Base-by-base conservation (phyloP, 2,113 vertebrate genomes). In the Ictidomys tridecemlineatus region DNA sequence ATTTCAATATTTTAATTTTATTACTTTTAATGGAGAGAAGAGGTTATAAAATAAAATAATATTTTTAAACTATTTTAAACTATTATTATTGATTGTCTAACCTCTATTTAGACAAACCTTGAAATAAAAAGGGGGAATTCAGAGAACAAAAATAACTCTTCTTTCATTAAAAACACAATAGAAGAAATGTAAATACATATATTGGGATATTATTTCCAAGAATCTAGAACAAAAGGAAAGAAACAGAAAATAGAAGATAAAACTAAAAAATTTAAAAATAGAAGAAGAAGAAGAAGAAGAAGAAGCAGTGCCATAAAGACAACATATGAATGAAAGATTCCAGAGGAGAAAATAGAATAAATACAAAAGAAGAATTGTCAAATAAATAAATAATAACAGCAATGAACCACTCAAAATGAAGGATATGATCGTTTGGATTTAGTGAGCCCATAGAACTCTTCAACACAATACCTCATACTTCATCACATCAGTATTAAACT, bases 71-170 rank as follows among this genome's bases (percentile, higher is more conserved):
- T 45, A 45, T 45, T 45, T 45, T 67, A 94, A 73, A 56, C 24
- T 56, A 89, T 67, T 51, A 32, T 13, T 78, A 48, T 70, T 65
- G 9, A n/a, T 78, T 34, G 82, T 48, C 26, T 73, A 89, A 82
- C 85, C 4, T 56, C 17, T 72, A 58, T 48, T 79, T 72, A 82
- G 32, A 34, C 32, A 80, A 61, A 9, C 18, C 32, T 79, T 73
- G 13, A 91, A 34, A 69, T 86, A 65, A 85, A 34, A 53, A 67
- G 45, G 16, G 16, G 82, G 82, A 80, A 69, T 51, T 73, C 37
- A 14, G 9, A 95, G 45, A 95, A 83, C n/a, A 72, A 83, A 97
- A 92, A 45, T 83, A 34, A 86, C 18, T 32, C 12, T 58, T 58
- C 63, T 17, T 26, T 37, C 20, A 69, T 67, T 74, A 89, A 88